Conservation (phyloP, 2,888 invertebrate species). For the Agrochola lychnidis region DNA sequence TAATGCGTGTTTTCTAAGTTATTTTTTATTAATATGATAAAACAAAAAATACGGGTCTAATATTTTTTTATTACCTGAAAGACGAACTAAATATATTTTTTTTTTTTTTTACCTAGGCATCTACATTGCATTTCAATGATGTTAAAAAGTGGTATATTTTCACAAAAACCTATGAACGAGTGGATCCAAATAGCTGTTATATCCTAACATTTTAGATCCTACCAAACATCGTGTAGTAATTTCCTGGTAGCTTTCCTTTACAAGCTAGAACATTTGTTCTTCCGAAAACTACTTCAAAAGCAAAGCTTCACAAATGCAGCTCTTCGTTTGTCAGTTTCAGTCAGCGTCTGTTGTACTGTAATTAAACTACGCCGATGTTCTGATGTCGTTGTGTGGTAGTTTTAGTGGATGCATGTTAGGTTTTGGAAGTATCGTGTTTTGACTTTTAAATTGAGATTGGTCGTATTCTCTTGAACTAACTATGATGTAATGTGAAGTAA, state of each 20-base stretch:
- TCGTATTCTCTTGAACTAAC: not conserved
- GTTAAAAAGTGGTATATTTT: not conserved
- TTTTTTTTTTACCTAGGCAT: no score
- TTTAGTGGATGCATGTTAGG: conserved; percentile 3
- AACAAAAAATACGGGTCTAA: no score
- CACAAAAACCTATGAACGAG: not conserved
- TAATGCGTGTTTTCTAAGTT: no score
- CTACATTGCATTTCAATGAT: not conserved
- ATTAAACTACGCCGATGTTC: conserved; percentile 38
- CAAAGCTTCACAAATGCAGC: conserved; percentile 20
- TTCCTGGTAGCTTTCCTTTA: not conserved
- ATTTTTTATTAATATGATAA: no score
- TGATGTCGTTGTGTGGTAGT: not conserved
- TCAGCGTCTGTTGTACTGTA: conserved; percentile 33
- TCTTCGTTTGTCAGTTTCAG: conserved; percentile 21
- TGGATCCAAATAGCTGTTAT: not conserved
- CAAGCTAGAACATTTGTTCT: conserved; percentile 1
- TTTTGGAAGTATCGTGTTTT: conserved; percentile 4
- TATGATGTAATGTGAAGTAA: not conserved
- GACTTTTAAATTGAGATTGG: not conserved
- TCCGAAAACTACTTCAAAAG: not conserved
- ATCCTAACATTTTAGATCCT: not conserved
- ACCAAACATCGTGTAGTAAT: not conserved
- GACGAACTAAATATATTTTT: no score
- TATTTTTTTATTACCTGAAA: no score